Evolutionary conservation across 2,888 invertebrate species (phyloP).

Genomic region (Mythimna lalbum): DNA sequence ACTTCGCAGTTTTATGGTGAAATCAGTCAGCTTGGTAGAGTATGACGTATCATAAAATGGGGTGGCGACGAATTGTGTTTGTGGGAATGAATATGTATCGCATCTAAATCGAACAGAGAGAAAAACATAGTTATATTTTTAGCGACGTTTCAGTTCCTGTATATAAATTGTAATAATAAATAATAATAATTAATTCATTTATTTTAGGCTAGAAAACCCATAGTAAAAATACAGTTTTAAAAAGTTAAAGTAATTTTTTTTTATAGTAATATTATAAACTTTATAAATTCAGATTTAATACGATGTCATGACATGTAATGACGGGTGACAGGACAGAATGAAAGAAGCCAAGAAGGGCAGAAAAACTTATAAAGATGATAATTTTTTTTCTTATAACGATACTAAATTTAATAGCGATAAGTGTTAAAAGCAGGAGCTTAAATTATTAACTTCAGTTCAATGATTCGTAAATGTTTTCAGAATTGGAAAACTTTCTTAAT

Average conservation of each 20-base stretch:
- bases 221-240: too few relatives aligned
- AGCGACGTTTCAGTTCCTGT: neutral
- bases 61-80: neutral
- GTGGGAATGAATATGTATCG: too few relatives aligned
- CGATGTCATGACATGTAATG: too few relatives aligned
- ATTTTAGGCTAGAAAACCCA: too few relatives aligned
- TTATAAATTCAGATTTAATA: too few relatives aligned
- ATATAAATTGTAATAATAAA: neutral
- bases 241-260: too few relatives aligned
- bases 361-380: too few relatives aligned
- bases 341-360: too few relatives aligned
- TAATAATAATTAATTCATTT: too few relatives aligned
- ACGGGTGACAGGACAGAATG: too few relatives aligned
- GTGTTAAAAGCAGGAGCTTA: conserved; percentile 25
- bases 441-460: conserved; percentile 20
- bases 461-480: conserved; percentile 28
- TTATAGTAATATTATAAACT: too few relatives aligned
- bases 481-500: conserved; percentile 35
- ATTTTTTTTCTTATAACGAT: neutral
- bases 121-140: neutral
- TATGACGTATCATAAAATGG: conserved; percentile 14
- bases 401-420: conserved; percentile 24
- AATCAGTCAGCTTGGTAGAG: conserved; percentile 26
- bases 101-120: neutral
- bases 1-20: conserved; percentile 26